Base-by-base conservation (phyloP, 53 echinoderm and acorn worm genomes). In the Zoroaster sp. region DNA sequence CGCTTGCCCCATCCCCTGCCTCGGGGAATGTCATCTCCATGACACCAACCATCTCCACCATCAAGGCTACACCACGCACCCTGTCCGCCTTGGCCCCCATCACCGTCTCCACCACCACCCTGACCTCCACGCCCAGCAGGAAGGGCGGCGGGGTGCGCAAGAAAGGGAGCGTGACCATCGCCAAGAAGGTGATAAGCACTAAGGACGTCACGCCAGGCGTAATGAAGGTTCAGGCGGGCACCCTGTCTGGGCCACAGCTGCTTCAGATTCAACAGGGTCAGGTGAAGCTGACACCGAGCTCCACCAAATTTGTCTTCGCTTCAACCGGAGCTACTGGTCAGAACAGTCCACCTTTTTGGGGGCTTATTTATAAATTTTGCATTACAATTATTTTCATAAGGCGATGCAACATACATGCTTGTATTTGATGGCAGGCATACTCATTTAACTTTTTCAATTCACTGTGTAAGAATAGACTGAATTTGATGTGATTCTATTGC, bases 111-210 rank as follows among this genome's bases (percentile, higher is more conserved):
- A 45, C 87, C 32, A 46, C 87, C 70, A 74, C 73, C 23, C 10
- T 74, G 5, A 59, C 28, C 47, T 69, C 37, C 91, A 7, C 92
- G 75, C 68, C 91, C 74, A 20, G 90, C 88, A 74, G 94, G 93
- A 79, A 54, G 54, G 46, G 28, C 35, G 23, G 36, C 35, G 79
- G 55, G 63, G 53, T 18, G 2, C 9, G 0, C 23, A 25, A 10
- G 10, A 21, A 7, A 10, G 1, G 9, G 28, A n/a, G 30, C 35
- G 30, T 69, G 45, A 45, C 45, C 34, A 21, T 37, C 7, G 70
- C 85, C 71, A 85, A 85, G 71, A 85, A 85, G 85, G 85, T 85
- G 85, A 85, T 85, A 33, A 69, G 85, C n/a, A 13, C 85, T 70
- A 85, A 85, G 33, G 85, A 85, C 35, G 71, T 85, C 15, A 43